Base-by-base conservation (phyloP, 2,797 vertebrate species). In the Cuniculus paca region DNA sequence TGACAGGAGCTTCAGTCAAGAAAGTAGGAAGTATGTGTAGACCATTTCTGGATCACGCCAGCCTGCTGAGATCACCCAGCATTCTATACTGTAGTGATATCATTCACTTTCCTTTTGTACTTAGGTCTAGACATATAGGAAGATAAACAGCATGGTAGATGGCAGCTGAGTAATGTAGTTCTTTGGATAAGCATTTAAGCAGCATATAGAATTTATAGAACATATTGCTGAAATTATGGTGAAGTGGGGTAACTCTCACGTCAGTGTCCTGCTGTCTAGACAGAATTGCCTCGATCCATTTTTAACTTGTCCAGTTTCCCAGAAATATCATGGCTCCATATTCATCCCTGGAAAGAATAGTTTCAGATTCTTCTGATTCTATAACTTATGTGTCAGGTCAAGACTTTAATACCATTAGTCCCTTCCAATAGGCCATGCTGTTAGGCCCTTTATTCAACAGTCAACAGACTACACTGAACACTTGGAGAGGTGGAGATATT, bases 381-480 rank as follows among this genome's bases (percentile, higher is more conserved):
- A 6, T 45, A 70, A 70, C 28, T n/a, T 48, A 16, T 19, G 1
- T 39, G 45, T 78, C 34, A 52, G 6, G 9, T 56, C 36, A 50
- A 52, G 1, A 2, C 74, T 39, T 56, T 24, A 9, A 13, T 58
- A 11, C 2, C n/a, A 68, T 0, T 8, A 5, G 16, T 2, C 2
- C 28, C 26, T 87, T 95, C n/a, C 24, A 36, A 78, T 42, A 2
- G 79, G 4, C 9, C 2, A 10, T 48, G 0, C 1, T 45, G 9
- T 91, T 61, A 26, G 24, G 4, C 1, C 75, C 8, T 79, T 56
- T 28, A 52, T 52, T 77, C 28, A 14, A 36, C 16, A 75, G 26
- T 45, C 8, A 26, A 17, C 22, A 56, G 36, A 86, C 11, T 68
- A 17, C 39, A 42, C 13, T 52, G 19, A 87, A 68, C 22, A 48